A percentile compares a stretch with the other conserved stretches of the same genome.
Evolutionary conservation across 2,888 invertebrate species (phyloP).

Genomic region (Baccha elongata): DNA sequence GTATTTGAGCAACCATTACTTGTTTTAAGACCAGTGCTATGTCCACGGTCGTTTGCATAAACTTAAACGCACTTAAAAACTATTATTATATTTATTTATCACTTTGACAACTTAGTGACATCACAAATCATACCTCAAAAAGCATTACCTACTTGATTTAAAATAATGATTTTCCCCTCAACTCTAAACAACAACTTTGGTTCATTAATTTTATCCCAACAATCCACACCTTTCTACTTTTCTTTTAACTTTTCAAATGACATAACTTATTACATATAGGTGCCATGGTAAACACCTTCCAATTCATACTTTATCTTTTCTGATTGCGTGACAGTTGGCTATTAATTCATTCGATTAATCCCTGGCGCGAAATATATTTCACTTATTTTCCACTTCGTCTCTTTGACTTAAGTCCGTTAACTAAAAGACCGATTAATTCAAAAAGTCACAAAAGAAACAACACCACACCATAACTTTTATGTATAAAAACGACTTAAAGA

Average conservation of each 20-base stretch:
- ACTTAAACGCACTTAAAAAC: no score
- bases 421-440: slow-evolving; percentile 38
- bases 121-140: background rate
- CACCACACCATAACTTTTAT: background rate
- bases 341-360: slow-evolving; percentile 62
- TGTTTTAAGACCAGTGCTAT: no score
- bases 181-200: slow-evolving; percentile 12
- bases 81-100: background rate
- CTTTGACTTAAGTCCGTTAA: background rate
- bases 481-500: slow-evolving; percentile 2
- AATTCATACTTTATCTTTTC: slow-evolving; percentile 26
- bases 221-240: slow-evolving; percentile 35
- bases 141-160: background rate
- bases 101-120: background rate
- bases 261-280: slow-evolving; percentile 30
- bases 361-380: slow-evolving; percentile 28
- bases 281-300: slow-evolving; percentile 4
- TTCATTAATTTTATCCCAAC: slow-evolving; percentile 34
- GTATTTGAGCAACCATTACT: no score
- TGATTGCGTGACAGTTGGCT: slow-evolving; percentile 58
- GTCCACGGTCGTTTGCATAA: no score
- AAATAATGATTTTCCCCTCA: background rate
- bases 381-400: background rate
- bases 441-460: slow-evolving; percentile 28
- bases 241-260: slow-evolving; percentile 24